A percentile compares a stretch with the other conserved stretches of the same genome.
Conservation (phyloP, 2,888 invertebrate species). For the Crematogaster levior region DNA sequence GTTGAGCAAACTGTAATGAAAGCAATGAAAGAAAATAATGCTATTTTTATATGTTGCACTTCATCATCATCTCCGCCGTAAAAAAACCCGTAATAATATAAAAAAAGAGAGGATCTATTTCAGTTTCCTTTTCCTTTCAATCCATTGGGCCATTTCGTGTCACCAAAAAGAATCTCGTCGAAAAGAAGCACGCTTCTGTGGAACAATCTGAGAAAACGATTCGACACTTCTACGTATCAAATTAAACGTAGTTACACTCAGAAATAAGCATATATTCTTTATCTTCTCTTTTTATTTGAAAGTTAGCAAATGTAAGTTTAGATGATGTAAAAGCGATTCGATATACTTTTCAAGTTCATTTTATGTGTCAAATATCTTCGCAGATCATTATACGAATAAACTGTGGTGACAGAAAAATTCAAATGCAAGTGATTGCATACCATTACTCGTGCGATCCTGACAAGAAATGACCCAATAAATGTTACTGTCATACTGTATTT, state of each 20-base stretch:
- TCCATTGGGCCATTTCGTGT: conserved; percentile 68
- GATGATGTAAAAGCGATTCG: neutral
- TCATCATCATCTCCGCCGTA: conserved; percentile 70
- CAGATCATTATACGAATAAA: conserved; percentile 23
- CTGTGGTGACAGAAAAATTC: neutral
- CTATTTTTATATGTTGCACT: conserved; percentile 77
- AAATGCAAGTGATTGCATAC: neutral
- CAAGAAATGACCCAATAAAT: conserved; percentile 67
- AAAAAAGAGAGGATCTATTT: conserved; percentile 57
- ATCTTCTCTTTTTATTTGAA: neutral
- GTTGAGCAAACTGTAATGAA: conserved; percentile 74
- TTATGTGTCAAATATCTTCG: neutral
- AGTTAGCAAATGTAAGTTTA: neutral
- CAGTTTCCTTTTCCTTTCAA: conserved; percentile 50
- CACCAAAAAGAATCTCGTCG: conserved; percentile 13
- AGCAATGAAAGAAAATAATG: conserved; percentile 76
- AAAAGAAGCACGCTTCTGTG: neutral
- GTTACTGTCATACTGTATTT: conserved; percentile 66
- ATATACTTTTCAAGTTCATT: neutral
- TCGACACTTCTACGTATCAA: neutral
- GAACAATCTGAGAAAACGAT: neutral
- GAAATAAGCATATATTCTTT: neutral
- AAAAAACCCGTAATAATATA: conserved; percentile 72
- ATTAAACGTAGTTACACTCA: conserved; percentile 29
- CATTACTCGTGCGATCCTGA: conserved; percentile 55